A percentile compares a stretch with the other conserved stretches of the same genome.
Evolutionary conservation across 2,113 vertebrate species (phyloP).

Genomic region (Microtus pennsylvanicus): DNA sequence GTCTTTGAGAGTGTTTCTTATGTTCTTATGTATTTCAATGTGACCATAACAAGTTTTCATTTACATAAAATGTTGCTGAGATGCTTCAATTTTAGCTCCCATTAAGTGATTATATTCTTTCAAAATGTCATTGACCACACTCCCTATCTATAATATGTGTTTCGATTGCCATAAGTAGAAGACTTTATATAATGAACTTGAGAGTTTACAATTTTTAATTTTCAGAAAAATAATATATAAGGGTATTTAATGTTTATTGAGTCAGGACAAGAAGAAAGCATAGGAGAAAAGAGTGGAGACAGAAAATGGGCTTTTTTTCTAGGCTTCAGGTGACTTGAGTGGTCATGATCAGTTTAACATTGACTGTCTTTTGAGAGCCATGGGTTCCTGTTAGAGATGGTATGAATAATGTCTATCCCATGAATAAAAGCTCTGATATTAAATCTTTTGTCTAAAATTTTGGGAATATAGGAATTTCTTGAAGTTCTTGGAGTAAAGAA

Average conservation of each 20-base stretch:
- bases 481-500: not conserved
- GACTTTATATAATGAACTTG: not conserved
- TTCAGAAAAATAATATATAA: not conserved
- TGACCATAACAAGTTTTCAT: not conserved
- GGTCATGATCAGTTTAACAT: not conserved
- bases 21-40: not conserved
- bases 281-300: not conserved
- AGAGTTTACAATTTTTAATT: not conserved
- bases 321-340: not conserved
- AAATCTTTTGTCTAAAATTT: conserved; percentile 7
- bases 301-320: not conserved
- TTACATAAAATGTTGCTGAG: conserved; percentile 38
- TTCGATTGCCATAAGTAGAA: not conserved
- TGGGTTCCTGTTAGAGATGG: not conserved
- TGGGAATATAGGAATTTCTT: not conserved
- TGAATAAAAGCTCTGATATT: not conserved
- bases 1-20: not conserved
- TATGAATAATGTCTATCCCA: not conserved
- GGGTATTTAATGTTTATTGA: not conserved
- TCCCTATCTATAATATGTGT: not conserved
- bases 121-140: not conserved
- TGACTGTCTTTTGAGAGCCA: not conserved
- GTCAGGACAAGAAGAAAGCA: not conserved
- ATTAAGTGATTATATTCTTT: not conserved
- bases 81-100: conserved; percentile 24